Evolutionary conservation across 2,797 vertebrate species (phyloP), one percentile per base, ranked within the genome.

Genomic region (Poecilia velifera): DNA sequence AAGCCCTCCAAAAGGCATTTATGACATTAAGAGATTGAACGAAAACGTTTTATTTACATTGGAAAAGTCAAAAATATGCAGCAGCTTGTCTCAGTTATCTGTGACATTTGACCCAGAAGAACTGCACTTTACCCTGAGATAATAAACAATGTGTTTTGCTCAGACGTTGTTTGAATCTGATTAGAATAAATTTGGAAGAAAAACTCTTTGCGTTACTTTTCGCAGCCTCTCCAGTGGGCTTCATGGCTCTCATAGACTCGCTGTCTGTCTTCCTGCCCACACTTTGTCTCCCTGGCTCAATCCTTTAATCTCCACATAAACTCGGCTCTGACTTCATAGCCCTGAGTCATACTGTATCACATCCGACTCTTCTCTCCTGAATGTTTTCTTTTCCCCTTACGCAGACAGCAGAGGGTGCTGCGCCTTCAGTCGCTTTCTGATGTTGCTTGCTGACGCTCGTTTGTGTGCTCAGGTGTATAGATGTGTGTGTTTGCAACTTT

Each of bases 301-400:
- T 93, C 89, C 91, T 92, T 92, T 93, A 92, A 93, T 93, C 91
- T 93, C 85, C 85, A 78, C 80, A 83, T 90, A 89, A 92, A 92
- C 86, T 84, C 82, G 76, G 76, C 85, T 87, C 86, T 87, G 89
- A 93, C 89, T 93, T 88, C 86, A 91, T 82, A 85, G 84, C 71
- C 90, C 92, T 92, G 91, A 93, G 92, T 93, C 93, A 92, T 89
- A 84, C 86, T 90, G 86, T 89, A 88, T 92, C 89, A 83, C 83
- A 85, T 85, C 79, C 86, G 74, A 76, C 77, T 81, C 82, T 72
- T 80, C 62, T 80, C 72, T 78, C 77, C 59, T 78, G 76, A 79
- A 68, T 68, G 77, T 77, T 74, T 71, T 55, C 73, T 81, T 75
- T 76, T 87, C 73, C 75, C 74, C 22, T 31, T 31, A 51, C 64